Percentiles rank a stretch among this genome's conserved stretches.
These are phyloP conservation scores for Goniozus legneri DNA, from an alignment of 1,140 invertebrate genomes.

Conservation along the genomic window DNA sequence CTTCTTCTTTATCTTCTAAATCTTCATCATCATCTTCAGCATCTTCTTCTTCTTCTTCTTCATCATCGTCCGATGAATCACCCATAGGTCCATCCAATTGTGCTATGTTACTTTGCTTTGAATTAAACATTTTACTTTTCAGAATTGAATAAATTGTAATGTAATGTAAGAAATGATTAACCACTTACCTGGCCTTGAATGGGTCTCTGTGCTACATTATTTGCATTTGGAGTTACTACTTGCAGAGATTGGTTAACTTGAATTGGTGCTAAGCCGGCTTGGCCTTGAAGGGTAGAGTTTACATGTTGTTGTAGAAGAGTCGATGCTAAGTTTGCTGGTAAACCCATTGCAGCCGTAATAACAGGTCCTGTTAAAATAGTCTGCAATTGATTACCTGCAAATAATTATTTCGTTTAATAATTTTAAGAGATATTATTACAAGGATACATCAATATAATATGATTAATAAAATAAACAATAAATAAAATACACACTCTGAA, in stretches of 20 bases:
- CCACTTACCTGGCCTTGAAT: constrained; percentile 33
- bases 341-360: constrained; percentile 79
- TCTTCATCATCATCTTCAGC: constrained; percentile 69
- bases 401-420: constrained; percentile 4
- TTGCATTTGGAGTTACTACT: constrained; percentile 34
- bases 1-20: constrained; percentile 71
- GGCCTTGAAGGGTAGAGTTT: constrained; percentile 68
- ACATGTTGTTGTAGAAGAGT: constrained; percentile 82
- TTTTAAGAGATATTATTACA: too few species aligned
- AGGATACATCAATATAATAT: too few species aligned
- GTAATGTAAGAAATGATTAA: background rate
- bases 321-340: constrained; percentile 73
- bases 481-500: constrained; percentile 63
- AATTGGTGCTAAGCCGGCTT: constrained; percentile 47
- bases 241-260: constrained; percentile 43
- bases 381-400: constrained; percentile 59
- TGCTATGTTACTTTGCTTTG: constrained; percentile 43
- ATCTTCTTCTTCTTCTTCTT: constrained; percentile 74
- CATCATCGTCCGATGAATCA: constrained; percentile 76
- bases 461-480: too few species aligned
- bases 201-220: constrained; percentile 33
- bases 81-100: constrained; percentile 69
- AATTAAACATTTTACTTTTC: constrained; percentile 8
- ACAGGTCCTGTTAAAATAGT: constrained; percentile 75
- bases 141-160: constrained; percentile 4